Conservation (phyloP, 2,888 invertebrate species). For the Cyclophora punctaria region DNA sequence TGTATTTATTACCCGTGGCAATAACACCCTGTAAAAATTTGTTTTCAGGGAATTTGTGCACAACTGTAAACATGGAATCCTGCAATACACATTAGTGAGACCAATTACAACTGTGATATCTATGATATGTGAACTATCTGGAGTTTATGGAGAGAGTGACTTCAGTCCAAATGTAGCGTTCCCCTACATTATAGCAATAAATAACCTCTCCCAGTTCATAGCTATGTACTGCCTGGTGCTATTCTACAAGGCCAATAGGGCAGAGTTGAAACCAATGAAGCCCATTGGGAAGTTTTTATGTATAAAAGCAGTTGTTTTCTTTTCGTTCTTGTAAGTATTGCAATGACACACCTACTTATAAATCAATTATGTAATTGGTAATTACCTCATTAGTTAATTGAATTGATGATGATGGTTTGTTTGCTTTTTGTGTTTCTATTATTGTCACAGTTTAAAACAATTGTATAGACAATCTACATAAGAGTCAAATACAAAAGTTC, state of each 20-base stretch:
- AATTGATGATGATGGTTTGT: background rate
- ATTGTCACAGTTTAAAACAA: background rate
- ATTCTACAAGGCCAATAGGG: conserved; percentile 92
- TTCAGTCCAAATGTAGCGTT: conserved; percentile 90
- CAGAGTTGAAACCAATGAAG: conserved; percentile 92
- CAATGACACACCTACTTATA: no score
- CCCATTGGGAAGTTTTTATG: conserved; percentile 97
- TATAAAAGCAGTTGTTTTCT: conserved; percentile 97
- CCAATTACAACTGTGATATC: conserved; percentile 93
- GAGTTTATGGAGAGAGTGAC: conserved; percentile 93
- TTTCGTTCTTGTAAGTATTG: conserved; percentile 95
- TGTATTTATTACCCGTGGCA: background rate
- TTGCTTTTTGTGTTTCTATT: no score
- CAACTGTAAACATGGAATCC: conserved; percentile 96
- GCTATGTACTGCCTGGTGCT: conserved; percentile 97
- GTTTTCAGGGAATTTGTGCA: conserved; percentile 88
- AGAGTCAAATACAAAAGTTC: no score
- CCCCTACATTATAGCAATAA: conserved; percentile 90
- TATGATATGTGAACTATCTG: conserved; percentile 88
- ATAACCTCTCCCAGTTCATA: conserved; percentile 95
- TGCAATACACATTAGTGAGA: conserved; percentile 94
- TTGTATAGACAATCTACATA: background rate
- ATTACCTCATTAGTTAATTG: no score
- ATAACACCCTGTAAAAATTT: background rate
- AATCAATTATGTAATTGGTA: no score